Evolutionary conservation across 2,888 invertebrate species (phyloP), one percentile per base, ranked within the genome.

Genomic region (Caenorhabditis parvicauda): DNA sequence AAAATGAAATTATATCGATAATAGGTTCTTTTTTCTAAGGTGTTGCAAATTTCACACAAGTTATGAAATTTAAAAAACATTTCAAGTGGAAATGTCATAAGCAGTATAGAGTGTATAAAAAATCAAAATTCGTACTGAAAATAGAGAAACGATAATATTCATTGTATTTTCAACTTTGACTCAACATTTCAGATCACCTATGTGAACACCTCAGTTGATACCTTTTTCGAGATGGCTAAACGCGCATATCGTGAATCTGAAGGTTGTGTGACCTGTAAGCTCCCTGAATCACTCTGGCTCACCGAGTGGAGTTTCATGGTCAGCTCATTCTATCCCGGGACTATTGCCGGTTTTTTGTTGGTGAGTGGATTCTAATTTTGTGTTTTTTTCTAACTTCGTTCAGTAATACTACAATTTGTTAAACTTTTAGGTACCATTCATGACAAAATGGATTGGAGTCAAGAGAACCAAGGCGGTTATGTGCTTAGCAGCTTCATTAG

Each of bases 121-220:
- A 7, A 43, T 38, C n/a, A n/a, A n/a, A n/a, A n/a, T n/a, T n/a
- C n/a, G n/a, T n/a, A n/a, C n/a, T n/a, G n/a, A n/a, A n/a, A n/a
- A n/a, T n/a, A n/a, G n/a, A n/a, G n/a, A n/a, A n/a, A n/a, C n/a
- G n/a, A n/a, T n/a, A n/a, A n/a, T n/a, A n/a, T n/a, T 49, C 29
- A 28, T 17, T 28, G 3, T 2, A 9, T 45, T 45, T 45, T 28
- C 25, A 2, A n/a, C 2, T n/a, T 29, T 7, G 4, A 28, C 7
- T 35, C 41, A 27, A 32, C 37, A 37, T 57, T 74, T 37, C 60
- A 79, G 78, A 79, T 79, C 55, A 79, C 78, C 35, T 79, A 79
- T 67, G 75, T 79, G 48, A 79, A 79, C 67, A 78, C 79, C 39
- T 76, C 79, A n/a, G 65, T 72, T 48, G 54, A 62, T 29, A 68